Evolutionary conservation across 2,888 invertebrate species (phyloP), one percentile per base, ranked within the genome.

Genomic region (Trichacis sp.): DNA sequence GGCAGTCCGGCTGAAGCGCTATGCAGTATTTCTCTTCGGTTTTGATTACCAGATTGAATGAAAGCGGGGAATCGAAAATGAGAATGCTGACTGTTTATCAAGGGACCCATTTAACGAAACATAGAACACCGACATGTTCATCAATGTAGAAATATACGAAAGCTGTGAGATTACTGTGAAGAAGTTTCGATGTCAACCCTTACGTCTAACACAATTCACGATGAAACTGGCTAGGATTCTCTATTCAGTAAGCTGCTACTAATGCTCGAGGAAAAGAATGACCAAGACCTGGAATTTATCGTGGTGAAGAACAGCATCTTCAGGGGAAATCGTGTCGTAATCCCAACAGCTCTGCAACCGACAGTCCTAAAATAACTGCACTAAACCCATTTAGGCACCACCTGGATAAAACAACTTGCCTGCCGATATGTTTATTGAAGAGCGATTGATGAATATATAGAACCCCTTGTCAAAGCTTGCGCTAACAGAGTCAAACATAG

Each of bases 321-420:
- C 38, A 73, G 72, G 72, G 70, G 71, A 8, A 63, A 76, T 38
- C 52, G 75, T 40, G 59, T 76, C 4, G 56, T 77, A 1, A 56
- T 72, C 18, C 70, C 71, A 5, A 1, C 9, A 5, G 40, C 11
- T 15, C 6, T 74, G 9, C 47, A 55, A 40, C 2, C 17, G 4
- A 6, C 29, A 12, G 17, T 70, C 0, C 33, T 72, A 3, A 6
- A 40, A 0, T 70, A 71, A 51, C 38, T 73, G 1, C 71, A 72
- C 36, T 29, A 24, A 6, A 52, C 64, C 0, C 72, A 71, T 33
- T 42, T 71, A 5, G 69, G 68, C 5, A 67, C 70, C 0, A 40
- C 62, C 11, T 55, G 52, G 18, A 70, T 70, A 64, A 69, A 70
- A 38, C 45, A 59, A 8, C 20, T 71, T 1, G 69, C 71, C 1